A percentile compares a stretch with the other conserved stretches of the same genome.
Conservation (phyloP, 2,113 vertebrate species). For the Myrmecobius fasciatus region DNA sequence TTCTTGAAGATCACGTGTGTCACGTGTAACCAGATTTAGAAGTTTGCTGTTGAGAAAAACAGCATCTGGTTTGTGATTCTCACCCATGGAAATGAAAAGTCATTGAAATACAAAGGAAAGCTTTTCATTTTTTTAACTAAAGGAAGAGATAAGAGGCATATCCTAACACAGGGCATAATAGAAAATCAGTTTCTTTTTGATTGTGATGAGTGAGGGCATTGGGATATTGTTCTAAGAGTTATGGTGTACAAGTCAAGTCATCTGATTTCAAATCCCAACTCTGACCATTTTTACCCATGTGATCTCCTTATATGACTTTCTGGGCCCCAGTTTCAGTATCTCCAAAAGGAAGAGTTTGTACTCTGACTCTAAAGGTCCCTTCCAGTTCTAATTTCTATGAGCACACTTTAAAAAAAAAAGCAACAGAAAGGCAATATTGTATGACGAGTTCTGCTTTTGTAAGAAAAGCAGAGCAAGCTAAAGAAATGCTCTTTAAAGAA, state of each 20-base stretch:
- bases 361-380: neutral
- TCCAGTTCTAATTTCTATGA: neutral
- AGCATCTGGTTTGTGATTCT: neutral
- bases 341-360: neutral
- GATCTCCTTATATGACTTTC: neutral
- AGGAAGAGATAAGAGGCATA: neutral
- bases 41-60: neutral
- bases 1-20: neutral
- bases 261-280: neutral
- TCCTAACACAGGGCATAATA: neutral
- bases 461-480: slow-evolving; percentile 23
- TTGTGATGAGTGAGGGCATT: neutral
- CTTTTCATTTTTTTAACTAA: neutral
- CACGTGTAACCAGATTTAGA: neutral
- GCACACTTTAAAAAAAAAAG: slow-evolving; percentile 5
- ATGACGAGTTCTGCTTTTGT: slow-evolving; percentile 23
- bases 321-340: neutral
- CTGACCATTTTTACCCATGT: neutral
- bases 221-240: neutral
- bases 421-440: slow-evolving; percentile 39
- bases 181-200: neutral
- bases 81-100: neutral
- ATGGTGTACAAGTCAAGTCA: neutral
- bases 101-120: neutral
- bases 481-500: slow-evolving; percentile 21